phyloP scores from a whole-genome alignment of 2,888 invertebrate genomes.

The Cephonodes hylas region DNA sequence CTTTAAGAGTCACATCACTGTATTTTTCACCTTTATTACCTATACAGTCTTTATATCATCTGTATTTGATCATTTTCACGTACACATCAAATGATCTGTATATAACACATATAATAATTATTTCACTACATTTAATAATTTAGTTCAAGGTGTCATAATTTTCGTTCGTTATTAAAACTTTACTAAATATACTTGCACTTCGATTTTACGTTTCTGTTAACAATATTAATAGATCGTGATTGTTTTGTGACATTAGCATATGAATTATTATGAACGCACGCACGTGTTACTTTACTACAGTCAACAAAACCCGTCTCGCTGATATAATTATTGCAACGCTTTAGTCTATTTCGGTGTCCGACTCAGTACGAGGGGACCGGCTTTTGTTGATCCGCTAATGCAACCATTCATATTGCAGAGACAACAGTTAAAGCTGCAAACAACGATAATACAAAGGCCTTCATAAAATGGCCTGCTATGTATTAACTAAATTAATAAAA shows the following conservation, averaged over 20 bases:
- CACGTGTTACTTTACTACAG: slow-evolving; percentile 49
- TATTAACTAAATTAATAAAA: slow-evolving; percentile 45
- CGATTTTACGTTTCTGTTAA: not conserved
- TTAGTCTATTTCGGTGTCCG: slow-evolving; percentile 70
- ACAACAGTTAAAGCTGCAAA: slow-evolving; percentile 39
- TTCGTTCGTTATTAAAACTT: not conserved
- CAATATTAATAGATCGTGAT: not conserved
- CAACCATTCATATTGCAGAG: slow-evolving; percentile 11
- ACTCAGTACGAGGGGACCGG: slow-evolving; percentile 54
- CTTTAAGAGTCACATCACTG: slow-evolving; percentile 54
- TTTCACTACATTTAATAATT: not conserved
- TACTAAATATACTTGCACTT: not conserved
- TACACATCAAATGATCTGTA: slow-evolving; percentile 7
- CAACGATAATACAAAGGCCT: slow-evolving; percentile 43
- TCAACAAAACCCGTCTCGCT: slow-evolving; percentile 69
- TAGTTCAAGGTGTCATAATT: not conserved
- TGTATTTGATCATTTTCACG: slow-evolving; percentile 23
- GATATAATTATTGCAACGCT: slow-evolving; percentile 77
- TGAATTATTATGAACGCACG: slow-evolving; percentile 37
- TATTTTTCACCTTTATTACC: slow-evolving; percentile 29
- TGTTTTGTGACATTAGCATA: slow-evolving; percentile 15
- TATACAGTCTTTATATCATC: slow-evolving; percentile 33
- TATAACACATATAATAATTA: not conserved
- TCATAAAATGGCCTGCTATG: slow-evolving; percentile 42
- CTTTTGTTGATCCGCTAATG: slow-evolving; percentile 34